Evolutionary conservation across 2,888 invertebrate species (phyloP).

Genomic region (Phoenoteleia sp.): DNA sequence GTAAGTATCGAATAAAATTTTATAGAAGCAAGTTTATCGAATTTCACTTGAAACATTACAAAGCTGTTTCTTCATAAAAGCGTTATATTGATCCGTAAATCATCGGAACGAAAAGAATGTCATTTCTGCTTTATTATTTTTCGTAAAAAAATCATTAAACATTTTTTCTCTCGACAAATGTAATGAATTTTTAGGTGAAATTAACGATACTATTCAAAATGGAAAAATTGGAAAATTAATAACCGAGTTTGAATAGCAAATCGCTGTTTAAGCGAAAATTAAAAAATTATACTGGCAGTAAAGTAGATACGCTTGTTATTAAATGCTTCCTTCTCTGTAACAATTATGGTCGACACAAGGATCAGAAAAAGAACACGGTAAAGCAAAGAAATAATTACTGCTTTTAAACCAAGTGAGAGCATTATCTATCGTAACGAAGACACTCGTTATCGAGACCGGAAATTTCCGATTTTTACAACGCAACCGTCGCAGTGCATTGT

Average conservation of each 20-base stretch:
- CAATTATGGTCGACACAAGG: constrained; percentile 42
- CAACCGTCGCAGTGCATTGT: not conserved
- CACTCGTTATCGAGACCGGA: constrained; percentile 49
- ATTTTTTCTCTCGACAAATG: not conserved
- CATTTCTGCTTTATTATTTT: not conserved
- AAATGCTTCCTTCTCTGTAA: constrained; percentile 41
- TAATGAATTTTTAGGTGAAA: not conserved
- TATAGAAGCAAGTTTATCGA: constrained; percentile 13
- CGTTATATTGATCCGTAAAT: not conserved
- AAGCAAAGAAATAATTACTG: constrained; percentile 51
- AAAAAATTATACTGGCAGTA: constrained; percentile 10
- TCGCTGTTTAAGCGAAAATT: not conserved
- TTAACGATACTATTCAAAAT: not conserved
- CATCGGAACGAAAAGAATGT: not conserved
- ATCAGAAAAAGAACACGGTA: constrained; percentile 31
- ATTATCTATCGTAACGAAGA: constrained; percentile 56
- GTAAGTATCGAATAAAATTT: constrained; percentile 21
- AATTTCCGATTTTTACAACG: constrained; percentile 52
- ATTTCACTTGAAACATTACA: constrained; percentile 1
- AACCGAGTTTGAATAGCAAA: too few species aligned
- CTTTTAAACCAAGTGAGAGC: constrained; percentile 36
- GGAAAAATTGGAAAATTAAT: not conserved
- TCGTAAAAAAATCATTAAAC: not conserved
- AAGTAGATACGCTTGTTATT: constrained; percentile 33
- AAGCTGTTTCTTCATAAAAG: not conserved